These are phyloP conservation scores for Diadema setosum DNA, from an alignment of 35 echinoderm and acorn worm genomes.

Conservation along the genomic window DNA sequence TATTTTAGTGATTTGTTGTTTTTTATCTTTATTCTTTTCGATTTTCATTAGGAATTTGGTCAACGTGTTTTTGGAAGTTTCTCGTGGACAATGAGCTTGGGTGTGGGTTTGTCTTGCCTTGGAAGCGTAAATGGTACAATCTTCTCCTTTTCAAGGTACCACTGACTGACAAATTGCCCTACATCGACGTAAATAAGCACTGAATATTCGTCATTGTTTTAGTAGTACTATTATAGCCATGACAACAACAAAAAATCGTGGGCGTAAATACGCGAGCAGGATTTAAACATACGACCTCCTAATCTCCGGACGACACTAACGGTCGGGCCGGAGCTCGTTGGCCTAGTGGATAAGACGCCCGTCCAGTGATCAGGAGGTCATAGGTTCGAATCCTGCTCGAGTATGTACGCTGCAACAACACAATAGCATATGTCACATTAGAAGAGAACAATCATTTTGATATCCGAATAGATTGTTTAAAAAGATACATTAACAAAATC, in stretches of 20 bases:
- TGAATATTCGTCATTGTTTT: background rate
- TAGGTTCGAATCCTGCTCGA: too few species aligned
- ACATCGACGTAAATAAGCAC: background rate
- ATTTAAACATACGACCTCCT: too few species aligned
- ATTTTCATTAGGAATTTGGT: conserved; percentile 55
- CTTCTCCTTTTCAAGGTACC: conserved; percentile 64
- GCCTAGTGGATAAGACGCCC: too few species aligned
- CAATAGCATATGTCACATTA: too few species aligned
- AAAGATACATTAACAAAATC: too few species aligned
- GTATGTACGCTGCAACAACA: too few species aligned
- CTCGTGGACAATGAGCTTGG: conserved; percentile 54
- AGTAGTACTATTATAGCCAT: background rate
- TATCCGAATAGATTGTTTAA: too few species aligned
- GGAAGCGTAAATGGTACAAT: conserved; percentile 74
- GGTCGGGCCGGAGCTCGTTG: too few species aligned
- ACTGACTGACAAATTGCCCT: background rate
- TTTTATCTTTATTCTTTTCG: background rate
- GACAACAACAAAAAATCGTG: background rate
- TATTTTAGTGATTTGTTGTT: background rate
- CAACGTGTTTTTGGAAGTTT: conserved; percentile 76
- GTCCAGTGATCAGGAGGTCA: too few species aligned
- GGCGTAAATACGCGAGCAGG: too few species aligned
- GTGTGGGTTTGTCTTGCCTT: conserved; percentile 80
- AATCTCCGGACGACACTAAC: too few species aligned
- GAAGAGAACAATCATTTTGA: too few species aligned